Percentiles rank a stretch among this genome's conserved stretches.
Conservation (phyloP, 1,140 invertebrate genomes). For the Theocolax elegans region DNA sequence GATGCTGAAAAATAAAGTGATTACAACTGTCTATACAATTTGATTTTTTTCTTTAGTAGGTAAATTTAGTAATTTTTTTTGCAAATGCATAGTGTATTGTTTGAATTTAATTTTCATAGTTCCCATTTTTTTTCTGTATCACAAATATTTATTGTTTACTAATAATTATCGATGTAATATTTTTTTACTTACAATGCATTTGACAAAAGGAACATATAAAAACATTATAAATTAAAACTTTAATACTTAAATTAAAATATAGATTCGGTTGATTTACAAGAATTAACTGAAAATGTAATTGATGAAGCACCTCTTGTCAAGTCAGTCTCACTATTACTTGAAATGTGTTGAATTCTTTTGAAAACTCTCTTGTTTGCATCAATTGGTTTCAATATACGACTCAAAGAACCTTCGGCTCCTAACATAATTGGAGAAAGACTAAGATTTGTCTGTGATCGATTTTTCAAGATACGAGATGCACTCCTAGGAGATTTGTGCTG, state of each 20-base stretch:
- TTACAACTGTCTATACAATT: slow-evolving; percentile 58
- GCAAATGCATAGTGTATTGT: not conserved
- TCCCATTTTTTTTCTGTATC: too few relatives aligned
- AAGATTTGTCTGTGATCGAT: slow-evolving; percentile 42
- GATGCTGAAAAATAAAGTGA: slow-evolving; percentile 65
- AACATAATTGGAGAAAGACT: slow-evolving; percentile 50
- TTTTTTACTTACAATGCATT: too few relatives aligned
- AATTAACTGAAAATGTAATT: not conserved
- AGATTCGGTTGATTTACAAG: slow-evolving; percentile 5
- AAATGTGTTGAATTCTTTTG: slow-evolving; percentile 32
- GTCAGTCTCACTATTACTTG: slow-evolving; percentile 39
- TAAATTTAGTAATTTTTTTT: slow-evolving; percentile 5
- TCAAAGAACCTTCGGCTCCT: slow-evolving; percentile 45
- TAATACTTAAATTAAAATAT: slow-evolving; percentile 20
- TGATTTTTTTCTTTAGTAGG: slow-evolving; percentile 35
- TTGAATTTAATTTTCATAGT: not conserved
- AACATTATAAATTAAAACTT: too few relatives aligned
- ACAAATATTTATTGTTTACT: too few relatives aligned
- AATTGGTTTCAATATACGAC: slow-evolving; percentile 48
- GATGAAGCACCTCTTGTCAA: slow-evolving; percentile 16
- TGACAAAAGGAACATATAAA: not conserved
- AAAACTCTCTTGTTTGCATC: slow-evolving; percentile 44
- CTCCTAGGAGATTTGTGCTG: slow-evolving; percentile 39
- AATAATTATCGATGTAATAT: too few relatives aligned
- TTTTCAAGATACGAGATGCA: slow-evolving; percentile 43